These are phyloP conservation scores for Lycocerus yunnanus DNA, from an alignment of 2,888 invertebrate species.

Conservation along the genomic window DNA sequence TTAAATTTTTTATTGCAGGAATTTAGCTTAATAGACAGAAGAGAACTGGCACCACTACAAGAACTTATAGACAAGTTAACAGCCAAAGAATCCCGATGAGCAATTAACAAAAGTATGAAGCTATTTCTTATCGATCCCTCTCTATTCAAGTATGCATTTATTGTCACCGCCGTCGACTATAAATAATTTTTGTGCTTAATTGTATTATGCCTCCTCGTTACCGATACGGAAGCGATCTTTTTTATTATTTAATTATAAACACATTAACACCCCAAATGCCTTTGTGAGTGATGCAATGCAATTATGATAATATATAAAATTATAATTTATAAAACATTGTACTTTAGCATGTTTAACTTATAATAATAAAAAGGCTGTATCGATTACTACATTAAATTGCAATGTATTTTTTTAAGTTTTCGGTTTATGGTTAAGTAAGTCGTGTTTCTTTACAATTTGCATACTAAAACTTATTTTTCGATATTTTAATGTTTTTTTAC, in stretches of 20 bases:
- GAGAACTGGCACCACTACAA: constrained; percentile 95
- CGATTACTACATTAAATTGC: background rate
- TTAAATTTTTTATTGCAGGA: constrained; percentile 71
- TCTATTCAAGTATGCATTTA: constrained; percentile 21
- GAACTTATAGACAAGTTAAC: constrained; percentile 96
- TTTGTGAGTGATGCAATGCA: background rate
- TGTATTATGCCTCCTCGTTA: background rate
- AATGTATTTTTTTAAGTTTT: background rate
- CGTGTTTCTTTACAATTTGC: background rate
- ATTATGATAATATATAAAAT: background rate
- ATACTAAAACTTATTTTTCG: background rate
- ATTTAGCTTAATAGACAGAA: constrained; percentile 94
- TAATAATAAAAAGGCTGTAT: background rate
- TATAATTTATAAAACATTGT: background rate
- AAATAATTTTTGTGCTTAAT: constrained; percentile 3
- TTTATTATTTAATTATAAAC: background rate
- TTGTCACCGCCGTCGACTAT: constrained; percentile 13
- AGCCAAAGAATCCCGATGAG: constrained; percentile 85
- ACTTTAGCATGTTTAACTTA: background rate
- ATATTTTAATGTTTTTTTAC: background rate
- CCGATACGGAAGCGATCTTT: background rate
- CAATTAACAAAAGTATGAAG: background rate
- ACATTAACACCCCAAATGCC: background rate
- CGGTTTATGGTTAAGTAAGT: background rate
- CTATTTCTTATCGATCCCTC: constrained; percentile 3